These are phyloP conservation scores for Erethizon dorsatum DNA, from an alignment of 2,797 vertebrate genomes.

Conservation along the genomic window DNA sequence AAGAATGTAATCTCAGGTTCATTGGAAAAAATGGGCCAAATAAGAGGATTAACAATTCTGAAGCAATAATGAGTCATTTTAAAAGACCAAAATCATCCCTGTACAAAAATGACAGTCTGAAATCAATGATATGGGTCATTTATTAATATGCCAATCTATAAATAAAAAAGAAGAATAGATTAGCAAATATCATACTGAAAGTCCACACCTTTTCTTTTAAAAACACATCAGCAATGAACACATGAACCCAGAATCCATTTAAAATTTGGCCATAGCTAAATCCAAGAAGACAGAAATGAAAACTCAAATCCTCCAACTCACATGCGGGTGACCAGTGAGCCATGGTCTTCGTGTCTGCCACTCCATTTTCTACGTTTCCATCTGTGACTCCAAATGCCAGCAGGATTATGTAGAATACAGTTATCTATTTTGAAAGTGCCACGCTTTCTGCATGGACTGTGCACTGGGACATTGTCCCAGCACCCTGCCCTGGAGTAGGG, in stretches of 20 bases:
- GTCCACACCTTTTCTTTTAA: background rate
- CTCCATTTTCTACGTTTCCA: background rate
- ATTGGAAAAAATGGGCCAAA: background rate
- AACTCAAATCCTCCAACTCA: background rate
- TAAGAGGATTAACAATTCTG: background rate
- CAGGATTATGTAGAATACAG: background rate
- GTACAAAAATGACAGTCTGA: background rate
- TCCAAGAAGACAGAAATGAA: background rate
- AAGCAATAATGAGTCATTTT: background rate
- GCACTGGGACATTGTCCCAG: background rate
- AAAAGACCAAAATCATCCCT: background rate
- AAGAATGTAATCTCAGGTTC: background rate
- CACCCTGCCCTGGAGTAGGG: background rate
- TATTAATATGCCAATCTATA: background rate
- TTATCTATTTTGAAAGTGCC: background rate
- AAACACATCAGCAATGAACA: background rate
- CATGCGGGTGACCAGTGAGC: background rate
- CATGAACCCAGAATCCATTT: background rate
- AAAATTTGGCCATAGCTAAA: background rate
- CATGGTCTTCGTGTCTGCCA: background rate
- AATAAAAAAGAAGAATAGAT: background rate
- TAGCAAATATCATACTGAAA: background rate
- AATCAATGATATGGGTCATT: background rate
- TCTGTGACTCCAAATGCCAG: slow-evolving; percentile 38
- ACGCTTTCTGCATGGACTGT: background rate